Percentiles rank a stretch among this genome's conserved stretches.
Conservation (phyloP, 2,888 invertebrate species). For the Trilocha varians region DNA sequence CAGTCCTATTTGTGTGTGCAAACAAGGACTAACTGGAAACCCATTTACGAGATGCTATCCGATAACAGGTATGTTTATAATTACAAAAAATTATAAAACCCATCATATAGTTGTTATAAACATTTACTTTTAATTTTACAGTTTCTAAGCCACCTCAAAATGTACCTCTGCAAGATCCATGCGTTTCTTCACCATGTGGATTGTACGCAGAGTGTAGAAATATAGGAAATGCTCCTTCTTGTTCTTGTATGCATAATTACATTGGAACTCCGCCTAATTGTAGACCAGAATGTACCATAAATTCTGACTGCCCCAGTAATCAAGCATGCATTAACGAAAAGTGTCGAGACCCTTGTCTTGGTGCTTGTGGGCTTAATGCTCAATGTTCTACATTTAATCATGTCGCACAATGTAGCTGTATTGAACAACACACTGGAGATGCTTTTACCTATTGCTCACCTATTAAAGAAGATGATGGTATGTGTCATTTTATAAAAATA, state of each 20-base stretch:
- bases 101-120: background rate
- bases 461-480: constrained; percentile 45
- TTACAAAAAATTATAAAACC: background rate
- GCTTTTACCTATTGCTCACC: constrained; percentile 68
- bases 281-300: constrained; percentile 79
- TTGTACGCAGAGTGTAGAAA: constrained; percentile 75
- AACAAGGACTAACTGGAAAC: constrained; percentile 80
- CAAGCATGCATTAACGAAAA: constrained; percentile 78
- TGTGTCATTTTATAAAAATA: constrained; percentile 6
- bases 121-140: constrained; percentile 22
- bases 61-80: constrained; percentile 50
- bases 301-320: constrained; percentile 78
- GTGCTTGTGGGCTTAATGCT: constrained; percentile 76
- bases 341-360: constrained; percentile 79
- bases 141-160: constrained; percentile 43
- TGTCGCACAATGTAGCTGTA: constrained; percentile 76
- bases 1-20: constrained; percentile 84
- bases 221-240: constrained; percentile 70
- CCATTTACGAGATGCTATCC: constrained; percentile 82
- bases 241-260: constrained; percentile 74
- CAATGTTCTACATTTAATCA: constrained; percentile 75
- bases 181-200: constrained; percentile 80
- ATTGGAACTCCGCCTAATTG: constrained; percentile 79
- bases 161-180: constrained; percentile 63
- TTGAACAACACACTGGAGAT: constrained; percentile 72